A percentile compares a stretch with the other conserved stretches of the same genome.
Conservation (phyloP, 2,113 vertebrate genomes). For the Tragelaphus imberbis region DNA sequence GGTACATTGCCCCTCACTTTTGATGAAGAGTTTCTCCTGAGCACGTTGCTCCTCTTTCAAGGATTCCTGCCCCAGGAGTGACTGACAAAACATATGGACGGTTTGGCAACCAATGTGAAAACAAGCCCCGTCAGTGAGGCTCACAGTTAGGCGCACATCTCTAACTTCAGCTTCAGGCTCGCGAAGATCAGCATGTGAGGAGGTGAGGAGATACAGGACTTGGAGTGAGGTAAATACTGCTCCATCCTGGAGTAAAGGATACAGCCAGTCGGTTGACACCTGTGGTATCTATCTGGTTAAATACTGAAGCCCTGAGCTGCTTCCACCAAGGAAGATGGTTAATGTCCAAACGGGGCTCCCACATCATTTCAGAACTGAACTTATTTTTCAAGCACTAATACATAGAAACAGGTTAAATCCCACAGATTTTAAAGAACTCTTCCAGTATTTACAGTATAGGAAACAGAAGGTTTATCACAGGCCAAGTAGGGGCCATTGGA, state of each 20-base stretch:
- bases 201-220: rapidly evolving
- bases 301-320: rapidly evolving
- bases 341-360: rapidly evolving
- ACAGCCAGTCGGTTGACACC: too few species aligned
- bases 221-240: too few species aligned
- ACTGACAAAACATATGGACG: neutral
- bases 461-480: neutral
- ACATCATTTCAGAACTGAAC: neutral
- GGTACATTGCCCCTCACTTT: neutral
- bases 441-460: neutral
- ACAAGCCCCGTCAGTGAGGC: too few species aligned
- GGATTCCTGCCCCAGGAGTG: rapidly evolving
- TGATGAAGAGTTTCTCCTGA: neutral
- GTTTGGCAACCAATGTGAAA: neutral
- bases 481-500: too few species aligned
- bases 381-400: neutral
- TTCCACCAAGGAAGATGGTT: neutral
- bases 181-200: neutral
- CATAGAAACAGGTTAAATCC: neutral
- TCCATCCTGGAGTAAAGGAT: rapidly evolving
- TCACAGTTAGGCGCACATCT: neutral
- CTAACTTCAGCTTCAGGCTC: neutral
- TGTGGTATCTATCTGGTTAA: rapidly evolving
- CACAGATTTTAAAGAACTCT: neutral
- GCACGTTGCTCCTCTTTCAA: neutral